These are phyloP conservation scores for Epinotia brunnichana DNA, from an alignment of 2,888 invertebrate genomes.

Conservation along the genomic window DNA sequence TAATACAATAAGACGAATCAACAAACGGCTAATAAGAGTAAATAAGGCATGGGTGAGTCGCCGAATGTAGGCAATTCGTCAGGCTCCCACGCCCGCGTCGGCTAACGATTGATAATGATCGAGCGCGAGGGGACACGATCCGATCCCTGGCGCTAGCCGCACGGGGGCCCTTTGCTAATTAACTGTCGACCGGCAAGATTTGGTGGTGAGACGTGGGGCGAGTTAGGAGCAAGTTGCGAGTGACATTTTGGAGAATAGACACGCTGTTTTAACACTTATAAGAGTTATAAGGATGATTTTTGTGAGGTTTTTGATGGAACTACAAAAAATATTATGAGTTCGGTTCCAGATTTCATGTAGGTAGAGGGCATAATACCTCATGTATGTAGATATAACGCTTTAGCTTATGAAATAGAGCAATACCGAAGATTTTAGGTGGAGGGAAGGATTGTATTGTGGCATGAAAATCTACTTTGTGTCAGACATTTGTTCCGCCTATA, in stretches of 20 bases:
- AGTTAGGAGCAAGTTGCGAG: constrained; percentile 22
- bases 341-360: background rate
- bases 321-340: background rate
- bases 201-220: constrained; percentile 33
- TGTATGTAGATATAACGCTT: constrained; percentile 16
- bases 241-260: constrained; percentile 8
- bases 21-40: constrained; percentile 41
- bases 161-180: constrained; percentile 44
- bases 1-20: constrained; percentile 37
- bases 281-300: background rate
- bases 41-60: constrained; percentile 42
- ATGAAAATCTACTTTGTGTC: constrained; percentile 44
- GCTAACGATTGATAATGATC: constrained; percentile 56
- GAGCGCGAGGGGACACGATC: constrained; percentile 48
- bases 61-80: constrained; percentile 52
- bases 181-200: constrained; percentile 44
- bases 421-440: constrained; percentile 33
- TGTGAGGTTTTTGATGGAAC: background rate
- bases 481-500: constrained; percentile 38
- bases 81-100: constrained; percentile 47
- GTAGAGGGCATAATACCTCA: background rate
- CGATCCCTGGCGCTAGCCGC: constrained; percentile 42
- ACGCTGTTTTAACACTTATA: background rate
- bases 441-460: constrained; percentile 43
- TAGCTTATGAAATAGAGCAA: constrained; percentile 6